Base-by-base conservation (phyloP, 2,113 vertebrate species). In the Dromas ardeola region DNA sequence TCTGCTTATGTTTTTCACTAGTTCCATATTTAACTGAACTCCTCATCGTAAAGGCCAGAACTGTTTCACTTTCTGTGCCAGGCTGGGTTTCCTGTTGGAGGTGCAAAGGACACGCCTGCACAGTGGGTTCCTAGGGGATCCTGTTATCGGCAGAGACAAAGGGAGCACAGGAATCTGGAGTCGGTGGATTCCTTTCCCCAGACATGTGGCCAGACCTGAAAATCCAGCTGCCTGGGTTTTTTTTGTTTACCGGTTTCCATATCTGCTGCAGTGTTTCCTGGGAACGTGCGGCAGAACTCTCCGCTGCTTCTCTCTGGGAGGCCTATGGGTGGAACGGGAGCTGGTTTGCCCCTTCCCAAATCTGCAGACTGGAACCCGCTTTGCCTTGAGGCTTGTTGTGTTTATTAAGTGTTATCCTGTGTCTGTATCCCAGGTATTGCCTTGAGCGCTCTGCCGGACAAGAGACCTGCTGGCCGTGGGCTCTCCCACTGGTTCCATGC, bases 171-270 rank as follows among this genome's bases (percentile, higher is more conserved):
- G 88, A 84, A 90, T 94, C 91, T 52, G 65, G 69, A 86, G 72
- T 30, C 0, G 4, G 63, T 96, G 69, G 93, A 96, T 96, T 97
- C 94, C 93, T 96, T 93, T 95, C 73, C 81, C 43, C 42, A 95
- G 38, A 69, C 70, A 96, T 86, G 91, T 27, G 38, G 80, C 55
- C 71, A 91, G 94, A 97, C 94, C 90, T 94, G 96, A 93, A 94
- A 91, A 91, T 95, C 96, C 93, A 91, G 93, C 59, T 82, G 84
- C 84, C 43, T 81, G 50, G 40, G 49, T 61, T 86, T 58, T 25
- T 92, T 92, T 34, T 93, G 76, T 97, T 95, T 90, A 87, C 83
- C 88, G 32, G 42, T 94, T 95, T 90, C 93, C 58, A 15, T 66
- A 61, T 66, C 77, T 95, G 72, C 65, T 95, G 65, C 65, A 67